Conservation (phyloP, 1,140 invertebrate genomes). For the Muscidifurax raptorellus region DNA sequence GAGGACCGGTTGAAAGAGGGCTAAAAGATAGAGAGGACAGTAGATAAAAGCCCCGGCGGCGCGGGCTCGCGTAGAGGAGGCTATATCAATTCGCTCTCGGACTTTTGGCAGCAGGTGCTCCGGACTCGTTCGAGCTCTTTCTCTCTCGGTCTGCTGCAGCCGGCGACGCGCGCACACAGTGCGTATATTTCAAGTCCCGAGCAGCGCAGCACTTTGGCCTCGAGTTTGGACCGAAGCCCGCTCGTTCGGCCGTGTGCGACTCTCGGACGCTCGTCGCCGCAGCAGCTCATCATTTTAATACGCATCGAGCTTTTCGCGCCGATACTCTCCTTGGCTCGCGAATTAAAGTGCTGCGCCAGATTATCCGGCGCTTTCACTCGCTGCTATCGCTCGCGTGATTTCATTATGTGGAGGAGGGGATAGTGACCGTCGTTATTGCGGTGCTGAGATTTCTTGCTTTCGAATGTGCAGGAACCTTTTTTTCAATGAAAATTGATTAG, state of each 20-base stretch:
- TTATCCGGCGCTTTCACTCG: background rate
- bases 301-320: constrained; percentile 54
- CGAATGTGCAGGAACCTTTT: no score
- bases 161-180: background rate
- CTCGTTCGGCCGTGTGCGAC: background rate
- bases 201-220: background rate
- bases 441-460: no score
- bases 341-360: constrained; percentile 26
- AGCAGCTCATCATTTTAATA: constrained; percentile 61
- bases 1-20: background rate
- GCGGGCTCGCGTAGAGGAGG: constrained; percentile 7
- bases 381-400: background rate
- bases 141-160: background rate
- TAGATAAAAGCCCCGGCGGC: background rate
- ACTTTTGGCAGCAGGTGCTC: constrained; percentile 41
- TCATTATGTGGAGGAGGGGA: no score
- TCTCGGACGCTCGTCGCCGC: constrained; percentile 23
- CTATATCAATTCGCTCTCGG: constrained; percentile 21
- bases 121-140: background rate
- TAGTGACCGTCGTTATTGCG: no score
- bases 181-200: constrained; percentile 23
- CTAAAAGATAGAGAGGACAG: constrained; percentile 26
- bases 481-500: no score
- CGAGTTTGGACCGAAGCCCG: constrained; percentile 32
- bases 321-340: constrained; percentile 47